Evolutionary conservation across 2,113 vertebrate genomes (phyloP).

Genomic region (Salvelinus fontinalis): DNA sequence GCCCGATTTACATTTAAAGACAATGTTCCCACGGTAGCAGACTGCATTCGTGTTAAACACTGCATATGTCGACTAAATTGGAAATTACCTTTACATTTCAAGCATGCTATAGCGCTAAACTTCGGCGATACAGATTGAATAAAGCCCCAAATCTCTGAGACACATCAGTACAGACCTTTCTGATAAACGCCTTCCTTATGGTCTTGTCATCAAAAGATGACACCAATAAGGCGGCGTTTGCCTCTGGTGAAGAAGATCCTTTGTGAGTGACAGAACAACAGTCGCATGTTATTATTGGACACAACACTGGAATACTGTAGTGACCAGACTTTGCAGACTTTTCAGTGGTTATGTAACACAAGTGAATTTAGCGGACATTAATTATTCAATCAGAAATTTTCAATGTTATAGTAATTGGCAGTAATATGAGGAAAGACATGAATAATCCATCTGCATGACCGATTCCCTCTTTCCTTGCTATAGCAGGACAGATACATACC

Average conservation of each 20-base stretch:
- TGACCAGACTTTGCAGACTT: constrained; percentile 9
- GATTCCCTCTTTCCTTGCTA: background rate
- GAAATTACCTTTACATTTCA: no score
- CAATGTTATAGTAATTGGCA: background rate
- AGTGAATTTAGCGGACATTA: background rate
- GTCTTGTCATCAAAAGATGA: background rate
- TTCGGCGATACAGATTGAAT: background rate
- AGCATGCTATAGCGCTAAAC: no score
- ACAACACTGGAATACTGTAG: background rate
- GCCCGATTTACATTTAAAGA: no score
- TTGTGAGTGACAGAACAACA: background rate
- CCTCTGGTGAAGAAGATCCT: no score
- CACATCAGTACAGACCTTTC: background rate
- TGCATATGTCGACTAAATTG: no score
- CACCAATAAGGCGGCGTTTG: background rate
- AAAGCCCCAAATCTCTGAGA: background rate
- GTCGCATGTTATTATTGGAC: background rate
- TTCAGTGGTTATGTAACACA: constrained; percentile 1
- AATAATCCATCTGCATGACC: background rate
- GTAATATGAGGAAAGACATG: background rate
- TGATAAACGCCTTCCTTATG: background rate
- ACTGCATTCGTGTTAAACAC: no score
- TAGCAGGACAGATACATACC: background rate
- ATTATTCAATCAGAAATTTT: background rate
- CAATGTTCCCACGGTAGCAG: no score